phyloP scores from a whole-genome alignment of 2,113 vertebrate species.

The Poeciliopsis turrubarensis region DNA sequence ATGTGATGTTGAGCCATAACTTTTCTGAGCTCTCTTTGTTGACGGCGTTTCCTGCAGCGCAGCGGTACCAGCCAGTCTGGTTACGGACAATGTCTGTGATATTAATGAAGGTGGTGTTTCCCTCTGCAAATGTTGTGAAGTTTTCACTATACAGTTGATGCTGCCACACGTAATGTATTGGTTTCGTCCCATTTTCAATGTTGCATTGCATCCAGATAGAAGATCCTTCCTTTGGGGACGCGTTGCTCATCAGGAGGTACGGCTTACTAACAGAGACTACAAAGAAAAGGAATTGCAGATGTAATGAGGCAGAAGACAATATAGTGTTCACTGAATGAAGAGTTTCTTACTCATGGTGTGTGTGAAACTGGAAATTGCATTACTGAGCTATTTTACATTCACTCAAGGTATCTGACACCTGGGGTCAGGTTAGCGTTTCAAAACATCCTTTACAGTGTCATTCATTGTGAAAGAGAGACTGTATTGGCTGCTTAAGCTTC shows the following conservation, averaged over 20 bases:
- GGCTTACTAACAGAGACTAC: conserved; percentile 88
- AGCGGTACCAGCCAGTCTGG: conserved; percentile 86
- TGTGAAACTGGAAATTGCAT: not conserved
- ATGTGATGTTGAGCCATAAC: conserved; percentile 85
- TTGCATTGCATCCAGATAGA: conserved; percentile 78
- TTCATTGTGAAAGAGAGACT: not conserved
- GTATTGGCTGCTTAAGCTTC: not conserved
- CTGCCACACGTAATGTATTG: conserved; percentile 84
- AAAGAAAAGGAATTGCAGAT: conserved; percentile 4
- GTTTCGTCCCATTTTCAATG: conserved; percentile 85
- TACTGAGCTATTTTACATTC: not conserved
- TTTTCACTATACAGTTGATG: conserved; percentile 66
- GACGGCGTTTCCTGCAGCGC: conserved; percentile 82
- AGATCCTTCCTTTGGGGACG: conserved; percentile 78
- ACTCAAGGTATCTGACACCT: not conserved
- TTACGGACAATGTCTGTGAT: conserved; percentile 80
- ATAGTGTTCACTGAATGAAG: not conserved
- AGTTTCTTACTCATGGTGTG: not conserved
- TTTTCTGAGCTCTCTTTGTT: conserved; percentile 82
- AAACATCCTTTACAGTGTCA: not conserved
- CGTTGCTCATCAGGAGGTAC: conserved; percentile 78
- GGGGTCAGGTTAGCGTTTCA: not conserved
- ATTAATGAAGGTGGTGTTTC: conserved; percentile 58
- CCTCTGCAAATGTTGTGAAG: conserved; percentile 57
- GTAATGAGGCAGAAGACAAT: not conserved